These are phyloP conservation scores for Helarctos malayanus DNA, from an alignment of 2,797 vertebrate genomes.

Conservation along the genomic window DNA sequence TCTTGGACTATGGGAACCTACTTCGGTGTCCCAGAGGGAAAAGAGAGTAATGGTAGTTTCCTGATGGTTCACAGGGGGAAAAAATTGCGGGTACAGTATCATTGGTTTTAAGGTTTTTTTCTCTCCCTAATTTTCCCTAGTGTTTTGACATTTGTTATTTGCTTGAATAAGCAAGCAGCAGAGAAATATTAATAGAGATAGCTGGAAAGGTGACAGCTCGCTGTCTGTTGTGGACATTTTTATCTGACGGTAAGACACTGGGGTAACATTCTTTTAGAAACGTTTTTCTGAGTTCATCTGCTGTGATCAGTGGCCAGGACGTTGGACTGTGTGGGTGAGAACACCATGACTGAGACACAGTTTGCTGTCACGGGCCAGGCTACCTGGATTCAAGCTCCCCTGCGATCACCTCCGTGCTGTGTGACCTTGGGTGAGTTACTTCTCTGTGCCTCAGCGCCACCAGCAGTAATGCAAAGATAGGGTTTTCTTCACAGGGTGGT, in stretches of 20 bases:
- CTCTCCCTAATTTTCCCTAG: not conserved
- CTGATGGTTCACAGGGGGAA: not conserved
- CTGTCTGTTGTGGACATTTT: not conserved
- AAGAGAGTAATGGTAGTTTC: not conserved
- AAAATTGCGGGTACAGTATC: not conserved
- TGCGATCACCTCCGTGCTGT: not conserved
- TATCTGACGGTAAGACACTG: not conserved
- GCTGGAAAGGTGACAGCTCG: not conserved
- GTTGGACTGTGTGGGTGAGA: not conserved
- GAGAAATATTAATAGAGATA: not conserved
- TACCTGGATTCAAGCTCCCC: not conserved
- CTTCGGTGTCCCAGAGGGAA: not conserved
- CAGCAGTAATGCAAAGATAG: not conserved
- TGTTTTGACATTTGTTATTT: not conserved
- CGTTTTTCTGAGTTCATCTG: not conserved
- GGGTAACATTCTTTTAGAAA: not conserved
- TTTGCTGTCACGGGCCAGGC: not conserved
- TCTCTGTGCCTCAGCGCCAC: not conserved
- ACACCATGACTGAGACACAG: not conserved
- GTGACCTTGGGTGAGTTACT: not conserved
- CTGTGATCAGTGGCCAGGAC: not conserved
- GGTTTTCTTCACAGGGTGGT: not conserved
- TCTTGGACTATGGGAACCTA: not conserved
- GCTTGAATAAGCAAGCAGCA: not conserved
- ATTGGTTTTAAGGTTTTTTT: not conserved